Conservation (phyloP, 2,797 vertebrate genomes). For the Sebastes steindachneri region DNA sequence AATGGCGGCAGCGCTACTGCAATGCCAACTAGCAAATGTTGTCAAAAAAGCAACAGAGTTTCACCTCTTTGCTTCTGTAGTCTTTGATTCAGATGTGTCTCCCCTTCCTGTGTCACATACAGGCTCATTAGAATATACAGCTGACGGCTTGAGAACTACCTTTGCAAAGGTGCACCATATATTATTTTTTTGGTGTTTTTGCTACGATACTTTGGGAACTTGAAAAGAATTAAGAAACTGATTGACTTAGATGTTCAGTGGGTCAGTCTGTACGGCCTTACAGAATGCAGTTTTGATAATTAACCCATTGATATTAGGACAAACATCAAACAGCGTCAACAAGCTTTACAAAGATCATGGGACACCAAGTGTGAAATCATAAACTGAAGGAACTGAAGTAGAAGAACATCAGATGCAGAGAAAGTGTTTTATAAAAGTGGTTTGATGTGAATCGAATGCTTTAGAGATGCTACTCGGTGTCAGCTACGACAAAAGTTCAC, state of each 20-base stretch:
- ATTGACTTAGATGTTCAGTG: not conserved
- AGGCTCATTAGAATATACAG: too few species aligned
- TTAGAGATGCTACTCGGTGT: not conserved
- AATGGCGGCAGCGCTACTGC: too few species aligned
- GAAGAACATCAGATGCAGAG: not conserved
- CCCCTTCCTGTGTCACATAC: too few species aligned
- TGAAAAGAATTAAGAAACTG: not conserved
- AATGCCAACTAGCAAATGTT: too few species aligned
- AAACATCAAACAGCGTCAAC: too few species aligned
- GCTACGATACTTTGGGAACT: not conserved
- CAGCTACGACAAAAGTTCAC: not conserved
- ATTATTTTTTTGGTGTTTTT: not conserved
- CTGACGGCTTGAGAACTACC: accelerated
- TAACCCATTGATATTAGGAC: not conserved
- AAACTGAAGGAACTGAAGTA: not conserved
- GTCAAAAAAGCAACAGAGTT: accelerated
- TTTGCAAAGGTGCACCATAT: too few species aligned
- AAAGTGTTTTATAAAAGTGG: not conserved
- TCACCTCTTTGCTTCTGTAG: accelerated
- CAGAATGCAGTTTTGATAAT: not conserved
- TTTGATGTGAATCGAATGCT: not conserved
- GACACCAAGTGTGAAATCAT: not conserved
- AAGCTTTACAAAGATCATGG: not conserved
- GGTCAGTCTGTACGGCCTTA: not conserved
- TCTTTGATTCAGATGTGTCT: too few species aligned